Evolutionary conservation across 2,888 invertebrate genomes (phyloP).

Genomic region (Campaea margaritaria): DNA sequence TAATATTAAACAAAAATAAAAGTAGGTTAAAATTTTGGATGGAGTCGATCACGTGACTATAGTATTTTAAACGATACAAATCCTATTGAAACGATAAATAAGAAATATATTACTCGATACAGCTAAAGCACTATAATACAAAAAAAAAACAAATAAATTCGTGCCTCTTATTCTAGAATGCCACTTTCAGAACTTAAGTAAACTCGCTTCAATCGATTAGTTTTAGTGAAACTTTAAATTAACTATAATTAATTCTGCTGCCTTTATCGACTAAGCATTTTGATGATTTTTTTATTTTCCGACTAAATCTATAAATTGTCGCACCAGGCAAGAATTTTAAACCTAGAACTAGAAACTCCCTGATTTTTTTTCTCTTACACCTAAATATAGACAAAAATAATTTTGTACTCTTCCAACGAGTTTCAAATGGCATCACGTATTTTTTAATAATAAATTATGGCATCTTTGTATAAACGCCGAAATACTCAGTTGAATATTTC

Average conservation of each 20-base stretch:
- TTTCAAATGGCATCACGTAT: conserved; percentile 79
- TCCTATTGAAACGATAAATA: conserved; percentile 63
- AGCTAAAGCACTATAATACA: conserved; percentile 71
- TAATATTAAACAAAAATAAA: conserved; percentile 45
- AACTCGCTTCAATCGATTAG: conserved; percentile 41
- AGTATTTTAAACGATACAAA: conserved; percentile 43
- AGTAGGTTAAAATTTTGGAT: conserved; percentile 59
- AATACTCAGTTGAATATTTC: conserved; percentile 44
- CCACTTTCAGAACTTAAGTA: conserved; percentile 61
- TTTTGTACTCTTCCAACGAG: conserved; percentile 84
- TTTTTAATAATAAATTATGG: conserved; percentile 67
- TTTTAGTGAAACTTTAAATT: conserved; percentile 36
- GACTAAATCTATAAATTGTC: conserved; percentile 62
- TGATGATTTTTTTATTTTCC: conserved; percentile 52
- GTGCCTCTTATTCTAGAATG: conserved; percentile 81
- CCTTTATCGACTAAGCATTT: conserved; percentile 47
- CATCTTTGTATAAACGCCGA: conserved; percentile 72
- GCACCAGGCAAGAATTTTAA: conserved; percentile 80
- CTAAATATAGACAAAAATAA: conserved; percentile 84
- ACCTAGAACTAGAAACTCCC: conserved; percentile 80
- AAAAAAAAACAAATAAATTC: conserved; percentile 85
- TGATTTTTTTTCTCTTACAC: conserved; percentile 82
- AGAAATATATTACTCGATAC: conserved; percentile 77
- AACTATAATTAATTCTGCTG: conserved; percentile 40
- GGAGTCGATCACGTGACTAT: conserved; percentile 60